Base-by-base conservation (phyloP, 37 sponge, comb jelly and placozoan genomes). In the Cladorhizidae sp. region DNA sequence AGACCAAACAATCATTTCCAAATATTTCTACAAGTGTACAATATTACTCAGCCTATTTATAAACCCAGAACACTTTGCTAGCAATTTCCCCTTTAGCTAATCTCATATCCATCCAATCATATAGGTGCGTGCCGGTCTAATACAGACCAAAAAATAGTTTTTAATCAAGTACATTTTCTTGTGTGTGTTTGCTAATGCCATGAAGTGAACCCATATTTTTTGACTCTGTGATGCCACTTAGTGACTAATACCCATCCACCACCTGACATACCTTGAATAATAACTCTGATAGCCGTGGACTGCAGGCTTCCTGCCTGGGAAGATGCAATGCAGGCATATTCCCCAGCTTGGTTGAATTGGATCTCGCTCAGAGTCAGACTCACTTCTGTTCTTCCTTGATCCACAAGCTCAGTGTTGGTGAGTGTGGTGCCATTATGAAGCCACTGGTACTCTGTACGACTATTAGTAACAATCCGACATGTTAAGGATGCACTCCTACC, bases 291-390 rank as follows among this genome's bases (percentile, higher is more conserved):
- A 28, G 64, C 39, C 0, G 35, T 18, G 23, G 81, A 50, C 40
- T 85, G 85, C 11, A 90, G 38, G 18, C 69, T 80, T 29, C 85
- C 90, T 15, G 55, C 75, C 35, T 15, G 40, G 2, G 76, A 78
- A 3, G 58, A 25, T 3, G 71, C 89, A 26, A 33, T 64, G 36
- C 89, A 89, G 1, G 85, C 79, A 67, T 89, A 89, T 49, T 45
- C 45, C 0, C 89, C 89, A 23, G 50, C 85, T 42, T 84, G 70
- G 11, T 74, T 41, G 59, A 75, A 83, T 1, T 21, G 15, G 18
- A 68, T 68, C 1, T 51, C 28, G 25, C 21, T 3, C n/a, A 79
- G 22, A 21, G 40, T 28, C 35, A 31, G 45, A 49, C 21, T 51
- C 22, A 54, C 55, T 1, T 12, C 55, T 42, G 63, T 0, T n/a